Percentiles rank a stretch among this genome's conserved stretches.
Evolutionary conservation across 2,113 vertebrate species (phyloP).

Genomic region (Sphaerodactylus townsendi): DNA sequence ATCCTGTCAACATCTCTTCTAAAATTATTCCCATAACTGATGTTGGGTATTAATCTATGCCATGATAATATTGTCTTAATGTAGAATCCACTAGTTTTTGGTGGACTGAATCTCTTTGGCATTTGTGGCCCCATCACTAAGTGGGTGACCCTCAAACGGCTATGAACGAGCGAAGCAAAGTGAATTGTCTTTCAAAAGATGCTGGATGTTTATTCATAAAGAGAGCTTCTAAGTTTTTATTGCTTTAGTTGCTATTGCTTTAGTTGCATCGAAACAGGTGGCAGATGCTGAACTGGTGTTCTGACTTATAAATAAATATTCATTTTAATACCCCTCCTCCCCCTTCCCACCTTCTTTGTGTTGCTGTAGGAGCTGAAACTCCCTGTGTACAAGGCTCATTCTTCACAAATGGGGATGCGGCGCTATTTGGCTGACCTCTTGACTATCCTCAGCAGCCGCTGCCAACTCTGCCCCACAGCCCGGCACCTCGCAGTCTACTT

Average conservation of each 20-base stretch:
- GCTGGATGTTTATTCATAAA: background rate
- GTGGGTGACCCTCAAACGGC: background rate
- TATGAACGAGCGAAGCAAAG: background rate
- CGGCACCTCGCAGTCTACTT: conserved; percentile 89
- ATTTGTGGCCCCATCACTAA: background rate
- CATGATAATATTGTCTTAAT: background rate
- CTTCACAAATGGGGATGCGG: conserved; percentile 88
- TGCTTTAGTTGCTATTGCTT: background rate
- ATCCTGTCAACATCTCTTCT: background rate
- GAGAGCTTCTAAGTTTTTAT: background rate
- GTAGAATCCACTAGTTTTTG: background rate
- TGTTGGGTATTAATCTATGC: background rate
- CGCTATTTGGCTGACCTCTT: conserved; percentile 87
- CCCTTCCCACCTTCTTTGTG: background rate
- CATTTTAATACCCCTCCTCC: background rate
- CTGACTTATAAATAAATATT: background rate
- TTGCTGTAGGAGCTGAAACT: conserved; percentile 85
- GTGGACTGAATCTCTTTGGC: background rate
- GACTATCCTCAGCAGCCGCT: conserved; percentile 84
- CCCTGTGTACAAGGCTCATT: conserved; percentile 83
- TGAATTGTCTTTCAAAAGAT: background rate
- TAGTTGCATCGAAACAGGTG: background rate
- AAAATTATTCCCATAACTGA: background rate
- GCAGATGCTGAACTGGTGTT: background rate
- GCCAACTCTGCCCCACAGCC: conserved; percentile 84